Base-by-base conservation (phyloP, 2,888 invertebrate species). In the Keiferia lycopersicella region DNA sequence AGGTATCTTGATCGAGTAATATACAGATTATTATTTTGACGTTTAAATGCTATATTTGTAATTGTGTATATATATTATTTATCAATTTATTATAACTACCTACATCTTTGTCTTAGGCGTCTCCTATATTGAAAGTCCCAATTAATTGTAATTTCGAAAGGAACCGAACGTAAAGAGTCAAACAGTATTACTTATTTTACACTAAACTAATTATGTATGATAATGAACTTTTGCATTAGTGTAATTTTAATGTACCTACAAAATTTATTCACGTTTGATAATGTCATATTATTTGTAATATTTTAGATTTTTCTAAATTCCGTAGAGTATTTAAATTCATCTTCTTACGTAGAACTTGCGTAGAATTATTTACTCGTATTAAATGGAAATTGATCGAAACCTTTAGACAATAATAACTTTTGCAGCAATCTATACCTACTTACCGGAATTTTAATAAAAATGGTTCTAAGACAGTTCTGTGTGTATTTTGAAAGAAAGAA, bases 361-460 rank as follows among this genome's bases (percentile, higher is more conserved):
- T 80, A 80, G 79, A 34, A 8, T 76, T 72, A 77, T 75, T 75
- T 79, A 81, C 79, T 77, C 73, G 73, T 80, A 81, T 77, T 75
- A 83, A 84, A 83, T 78, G 72, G 82, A 82, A 79, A 86, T 85
- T 83, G 81, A 84, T 80, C 72, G 84, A 83, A 88, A 88, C 81
- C 82, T 85, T 86, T 87, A 86, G 88, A 91, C 89, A 90, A 90
- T 91, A 90, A 90, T 91, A 90, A 89, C 84, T 85, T 87, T 87
- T 89, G 87, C 88, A 88, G 82, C 83, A 85, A 87, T 86, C 84
- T 89, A 81, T 87, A 45, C n/a, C n/a, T 39, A 39, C 39, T 39
- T 39, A 90, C 87, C 87, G 84, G 88, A 83, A 85, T 86, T 85
- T 86, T 83, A 86, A 84, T 62, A 62, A 82, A 88, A 81, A 84